Percentiles rank a stretch among this genome's conserved stretches.
These are phyloP conservation scores for Spinus olivaceus DNA, from an alignment of 2,797 vertebrate species.

Conservation along the genomic window DNA sequence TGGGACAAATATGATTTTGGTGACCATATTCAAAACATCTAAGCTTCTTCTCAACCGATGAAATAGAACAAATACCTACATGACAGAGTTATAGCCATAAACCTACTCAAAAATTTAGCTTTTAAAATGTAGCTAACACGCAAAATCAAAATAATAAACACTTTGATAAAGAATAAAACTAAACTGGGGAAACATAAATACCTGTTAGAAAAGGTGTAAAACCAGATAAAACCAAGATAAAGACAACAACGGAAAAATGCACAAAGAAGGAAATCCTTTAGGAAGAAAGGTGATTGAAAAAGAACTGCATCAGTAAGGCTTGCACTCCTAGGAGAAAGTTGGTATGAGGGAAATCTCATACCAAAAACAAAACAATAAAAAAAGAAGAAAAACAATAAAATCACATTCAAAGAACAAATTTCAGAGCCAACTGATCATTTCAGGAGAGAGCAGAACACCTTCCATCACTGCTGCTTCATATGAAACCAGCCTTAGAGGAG, in stretches of 20 bases:
- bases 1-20: background rate
- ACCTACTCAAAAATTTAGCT: background rate
- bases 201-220: background rate
- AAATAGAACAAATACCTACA: background rate
- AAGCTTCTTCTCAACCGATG: background rate
- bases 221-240: background rate
- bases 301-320: background rate
- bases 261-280: background rate
- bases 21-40: background rate
- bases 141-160: background rate
- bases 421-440: background rate
- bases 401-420: background rate
- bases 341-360: background rate
- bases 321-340: background rate
- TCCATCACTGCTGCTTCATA: background rate
- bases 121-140: background rate
- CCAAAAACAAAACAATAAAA: too few relatives aligned
- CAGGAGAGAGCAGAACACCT: background rate
- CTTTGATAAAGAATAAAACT: background rate
- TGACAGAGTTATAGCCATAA: background rate
- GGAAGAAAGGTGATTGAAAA: background rate
- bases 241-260: background rate
- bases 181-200: background rate
- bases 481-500: background rate
- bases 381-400: background rate